Evolutionary conservation across 2,113 vertebrate species (phyloP).

Genomic region (Leptocoma aspasia): DNA sequence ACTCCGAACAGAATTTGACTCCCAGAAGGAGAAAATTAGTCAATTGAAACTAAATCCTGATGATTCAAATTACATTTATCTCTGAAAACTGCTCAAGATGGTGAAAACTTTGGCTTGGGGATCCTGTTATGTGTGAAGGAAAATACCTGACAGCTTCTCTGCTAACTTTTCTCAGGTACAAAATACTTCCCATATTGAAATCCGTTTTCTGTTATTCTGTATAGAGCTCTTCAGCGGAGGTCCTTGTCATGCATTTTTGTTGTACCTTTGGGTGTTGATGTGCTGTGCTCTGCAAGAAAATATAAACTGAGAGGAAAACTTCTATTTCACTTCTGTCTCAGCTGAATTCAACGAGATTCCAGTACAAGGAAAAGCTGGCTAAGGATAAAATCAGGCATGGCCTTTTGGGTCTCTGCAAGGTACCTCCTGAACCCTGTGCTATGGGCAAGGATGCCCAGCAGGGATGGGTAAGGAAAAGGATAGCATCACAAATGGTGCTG

Average conservation of each 20-base stretch:
- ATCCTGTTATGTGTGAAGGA: not conserved
- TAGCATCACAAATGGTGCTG: accelerated
- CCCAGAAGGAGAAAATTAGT: not conserved
- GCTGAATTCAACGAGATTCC: not conserved
- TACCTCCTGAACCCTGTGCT: not conserved
- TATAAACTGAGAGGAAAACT: not conserved
- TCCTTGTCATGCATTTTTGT: not conserved
- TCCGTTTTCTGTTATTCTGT: not conserved
- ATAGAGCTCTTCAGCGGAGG: not conserved
- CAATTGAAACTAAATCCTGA: not conserved
- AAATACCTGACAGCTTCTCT: not conserved
- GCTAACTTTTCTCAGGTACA: not conserved
- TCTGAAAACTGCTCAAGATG: not conserved
- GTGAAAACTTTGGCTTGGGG: not conserved
- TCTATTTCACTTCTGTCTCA: not conserved
- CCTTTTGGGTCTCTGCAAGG: not conserved
- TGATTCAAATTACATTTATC: not conserved
- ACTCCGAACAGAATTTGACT: not conserved
- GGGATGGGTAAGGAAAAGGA: not conserved
- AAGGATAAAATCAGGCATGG: not conserved
- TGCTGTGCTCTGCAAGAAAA: not conserved
- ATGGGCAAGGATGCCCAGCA: not conserved
- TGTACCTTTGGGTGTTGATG: not conserved
- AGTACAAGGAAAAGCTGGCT: not conserved
- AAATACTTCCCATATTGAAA: not conserved